Evolutionary conservation across 2,797 vertebrate species (phyloP).

Genomic region (Helarctos malayanus): DNA sequence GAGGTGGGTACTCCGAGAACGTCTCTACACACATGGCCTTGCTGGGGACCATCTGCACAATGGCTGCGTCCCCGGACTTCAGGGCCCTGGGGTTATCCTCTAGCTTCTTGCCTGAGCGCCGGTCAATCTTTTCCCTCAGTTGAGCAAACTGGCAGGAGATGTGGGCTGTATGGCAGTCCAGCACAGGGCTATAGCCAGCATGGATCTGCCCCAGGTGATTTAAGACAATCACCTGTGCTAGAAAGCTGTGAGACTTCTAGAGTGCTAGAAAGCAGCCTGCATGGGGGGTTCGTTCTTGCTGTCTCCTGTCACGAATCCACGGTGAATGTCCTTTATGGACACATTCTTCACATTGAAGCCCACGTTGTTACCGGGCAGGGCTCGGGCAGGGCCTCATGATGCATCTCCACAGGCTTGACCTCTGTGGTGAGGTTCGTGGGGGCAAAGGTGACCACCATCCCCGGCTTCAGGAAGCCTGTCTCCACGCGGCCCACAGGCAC

Average conservation of each 20-base stretch:
- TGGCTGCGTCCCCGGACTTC: slow-evolving; percentile 86
- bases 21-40: slow-evolving; percentile 81
- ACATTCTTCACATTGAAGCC: background rate
- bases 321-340: slow-evolving; percentile 86
- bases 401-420: slow-evolving; percentile 48
- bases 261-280: slow-evolving; percentile 81
- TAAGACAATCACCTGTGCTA: slow-evolving; percentile 90
- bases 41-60: slow-evolving; percentile 83
- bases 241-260: slow-evolving; percentile 82
- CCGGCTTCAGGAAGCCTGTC: slow-evolving; percentile 90
- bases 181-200: slow-evolving; percentile 85
- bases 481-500: slow-evolving; percentile 86
- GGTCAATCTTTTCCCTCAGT: background rate
- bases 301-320: slow-evolving; percentile 91
- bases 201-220: slow-evolving; percentile 86
- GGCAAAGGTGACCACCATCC: slow-evolving; percentile 91
- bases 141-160: slow-evolving; percentile 54
- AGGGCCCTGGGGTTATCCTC: slow-evolving; percentile 88
- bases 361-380: slow-evolving; percentile 89
- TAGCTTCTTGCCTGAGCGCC: slow-evolving; percentile 85
- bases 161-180: slow-evolving; percentile 87
- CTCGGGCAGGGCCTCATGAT: slow-evolving; percentile 91
- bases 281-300: slow-evolving; percentile 90
- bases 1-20: slow-evolving; percentile 85
- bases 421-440: background rate